These are phyloP conservation scores for Alces alces DNA, from an alignment of 2,113 vertebrate genomes.

Conservation along the genomic window DNA sequence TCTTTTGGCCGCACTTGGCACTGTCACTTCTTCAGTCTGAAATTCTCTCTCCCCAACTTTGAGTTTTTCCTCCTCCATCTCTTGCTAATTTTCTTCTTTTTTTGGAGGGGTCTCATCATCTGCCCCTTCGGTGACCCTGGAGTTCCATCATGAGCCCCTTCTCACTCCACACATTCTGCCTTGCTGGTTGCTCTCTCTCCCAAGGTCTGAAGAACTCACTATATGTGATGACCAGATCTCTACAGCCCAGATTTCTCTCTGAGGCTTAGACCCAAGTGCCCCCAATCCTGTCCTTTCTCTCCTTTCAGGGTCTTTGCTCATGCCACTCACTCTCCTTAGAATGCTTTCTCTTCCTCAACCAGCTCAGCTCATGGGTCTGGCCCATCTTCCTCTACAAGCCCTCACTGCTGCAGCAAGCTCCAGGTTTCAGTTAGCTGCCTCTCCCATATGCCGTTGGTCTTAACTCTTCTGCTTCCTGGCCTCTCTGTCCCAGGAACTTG, in stretches of 20 bases:
- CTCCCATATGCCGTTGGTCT: not conserved
- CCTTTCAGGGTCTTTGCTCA: not conserved
- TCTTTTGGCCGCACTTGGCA: not conserved
- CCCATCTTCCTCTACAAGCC: not conserved
- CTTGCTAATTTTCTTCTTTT: not conserved
- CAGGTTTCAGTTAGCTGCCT: not conserved
- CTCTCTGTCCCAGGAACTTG: not conserved
- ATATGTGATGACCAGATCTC: not conserved
- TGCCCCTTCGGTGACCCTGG: not conserved
- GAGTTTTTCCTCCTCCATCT: not conserved
- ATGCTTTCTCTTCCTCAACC: not conserved
- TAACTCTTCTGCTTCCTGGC: not conserved
- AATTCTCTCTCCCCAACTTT: not conserved
- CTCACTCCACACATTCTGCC: not conserved
- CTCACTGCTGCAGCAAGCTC: not conserved
- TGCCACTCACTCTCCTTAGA: not conserved
- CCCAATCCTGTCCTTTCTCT: not conserved
- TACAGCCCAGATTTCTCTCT: not conserved
- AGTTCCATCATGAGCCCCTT: not conserved
- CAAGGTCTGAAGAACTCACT: not conserved
- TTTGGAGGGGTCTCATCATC: not conserved
- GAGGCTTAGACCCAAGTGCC: not conserved
- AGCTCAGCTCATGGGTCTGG: not conserved
- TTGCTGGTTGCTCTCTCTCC: not conserved
- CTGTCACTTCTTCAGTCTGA: not conserved